Evolutionary conservation across 1,140 invertebrate species (phyloP).

Genomic region (Stegodyphus dumicola): DNA sequence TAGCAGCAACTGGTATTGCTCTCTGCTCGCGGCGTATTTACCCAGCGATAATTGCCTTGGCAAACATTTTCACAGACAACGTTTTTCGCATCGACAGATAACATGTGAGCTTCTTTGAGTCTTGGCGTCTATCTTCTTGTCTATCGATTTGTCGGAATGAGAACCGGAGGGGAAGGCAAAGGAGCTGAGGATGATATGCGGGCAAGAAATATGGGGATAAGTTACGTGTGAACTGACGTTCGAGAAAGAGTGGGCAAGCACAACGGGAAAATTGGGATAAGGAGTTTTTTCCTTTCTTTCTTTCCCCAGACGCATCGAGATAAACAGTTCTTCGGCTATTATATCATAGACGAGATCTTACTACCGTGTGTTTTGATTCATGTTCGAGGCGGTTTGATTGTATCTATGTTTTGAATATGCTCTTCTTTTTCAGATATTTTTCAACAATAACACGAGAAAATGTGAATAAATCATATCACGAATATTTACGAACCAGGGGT

Average conservation of each 20-base stretch:
- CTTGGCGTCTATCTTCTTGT: slow-evolving; percentile 10
- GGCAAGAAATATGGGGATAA: slow-evolving; percentile 13
- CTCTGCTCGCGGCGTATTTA: slow-evolving; percentile 49
- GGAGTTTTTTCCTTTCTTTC: neutral
- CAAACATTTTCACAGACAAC: slow-evolving; percentile 60
- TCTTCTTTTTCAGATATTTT: too few species aligned
- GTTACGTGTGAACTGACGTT: neutral
- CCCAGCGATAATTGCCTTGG: slow-evolving; percentile 57
- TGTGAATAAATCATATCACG: too few species aligned
- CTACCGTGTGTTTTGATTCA: neutral
- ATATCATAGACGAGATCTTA: neutral
- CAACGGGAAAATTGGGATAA: neutral
- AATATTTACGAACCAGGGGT: too few species aligned
- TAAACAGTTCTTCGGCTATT: neutral
- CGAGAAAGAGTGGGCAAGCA: neutral
- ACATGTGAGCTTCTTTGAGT: slow-evolving; percentile 45
- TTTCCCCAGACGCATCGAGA: neutral
- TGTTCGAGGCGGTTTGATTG: neutral
- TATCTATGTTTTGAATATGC: neutral
- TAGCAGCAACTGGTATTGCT: slow-evolving; percentile 46
- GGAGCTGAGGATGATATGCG: slow-evolving; percentile 19
- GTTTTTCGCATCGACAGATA: slow-evolving; percentile 60
- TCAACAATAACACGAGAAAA: too few species aligned
- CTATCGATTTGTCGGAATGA: slow-evolving; percentile 27
- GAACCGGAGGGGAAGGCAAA: neutral